Evolutionary conservation across 2,797 vertebrate species (phyloP).

Genomic region (Pseudomugil tenellus): DNA sequence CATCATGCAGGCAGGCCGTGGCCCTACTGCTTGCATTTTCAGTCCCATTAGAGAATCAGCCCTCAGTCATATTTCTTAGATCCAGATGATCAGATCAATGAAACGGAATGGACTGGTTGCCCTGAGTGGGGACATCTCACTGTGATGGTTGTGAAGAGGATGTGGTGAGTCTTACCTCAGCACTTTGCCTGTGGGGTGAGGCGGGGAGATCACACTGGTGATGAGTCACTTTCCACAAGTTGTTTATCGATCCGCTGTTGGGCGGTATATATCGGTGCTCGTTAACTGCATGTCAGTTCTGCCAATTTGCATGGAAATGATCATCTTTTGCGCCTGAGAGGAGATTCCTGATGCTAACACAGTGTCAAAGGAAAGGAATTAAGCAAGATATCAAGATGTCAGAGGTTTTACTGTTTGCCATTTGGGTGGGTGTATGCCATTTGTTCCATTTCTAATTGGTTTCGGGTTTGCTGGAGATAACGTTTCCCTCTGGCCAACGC

Average conservation of each 20-base stretch:
- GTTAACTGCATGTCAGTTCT: slow-evolving; percentile 38
- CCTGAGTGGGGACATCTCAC: slow-evolving; percentile 48
- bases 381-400: slow-evolving; percentile 33
- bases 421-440: slow-evolving; percentile 31
- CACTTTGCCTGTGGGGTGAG: slow-evolving; percentile 51
- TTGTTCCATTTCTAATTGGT: slow-evolving; percentile 54
- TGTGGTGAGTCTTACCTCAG: slow-evolving; percentile 37
- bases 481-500: slow-evolving; percentile 33
- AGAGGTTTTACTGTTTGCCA: slow-evolving; percentile 34
- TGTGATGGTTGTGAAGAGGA: slow-evolving; percentile 11
- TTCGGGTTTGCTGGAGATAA: slow-evolving; percentile 43
- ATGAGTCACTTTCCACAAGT: slow-evolving; percentile 69
- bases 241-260: slow-evolving; percentile 57
- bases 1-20: slow-evolving; percentile 58
- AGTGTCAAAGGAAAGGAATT: slow-evolving; percentile 32
- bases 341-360: slow-evolving; percentile 22
- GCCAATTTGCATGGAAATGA: slow-evolving; percentile 56
- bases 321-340: slow-evolving; percentile 22
- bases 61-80: slow-evolving; percentile 72
- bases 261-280: slow-evolving; percentile 39
- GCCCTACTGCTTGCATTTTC: slow-evolving; percentile 57
- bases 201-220: slow-evolving; percentile 25
- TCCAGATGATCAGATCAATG: slow-evolving; percentile 65
- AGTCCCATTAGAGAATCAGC: slow-evolving; percentile 69
- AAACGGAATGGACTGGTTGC: slow-evolving; percentile 58